A percentile compares a stretch with the other conserved stretches of the same genome.
These are phyloP conservation scores for Acrocephalus arundinaceus DNA, from an alignment of 2,113 vertebrate species.

Conservation along the genomic window DNA sequence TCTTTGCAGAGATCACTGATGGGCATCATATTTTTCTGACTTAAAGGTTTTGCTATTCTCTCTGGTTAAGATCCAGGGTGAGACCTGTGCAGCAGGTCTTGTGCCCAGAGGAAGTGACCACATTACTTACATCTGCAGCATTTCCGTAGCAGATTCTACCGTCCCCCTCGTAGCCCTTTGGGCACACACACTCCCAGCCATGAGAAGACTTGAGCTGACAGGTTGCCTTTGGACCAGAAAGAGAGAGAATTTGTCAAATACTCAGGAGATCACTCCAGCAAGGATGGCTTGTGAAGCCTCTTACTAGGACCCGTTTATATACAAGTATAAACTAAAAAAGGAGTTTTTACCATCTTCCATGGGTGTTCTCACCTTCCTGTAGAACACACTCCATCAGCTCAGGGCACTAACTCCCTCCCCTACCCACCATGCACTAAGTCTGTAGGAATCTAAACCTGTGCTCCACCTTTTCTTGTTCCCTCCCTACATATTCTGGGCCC, in stretches of 20 bases:
- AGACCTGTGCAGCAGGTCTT: background rate
- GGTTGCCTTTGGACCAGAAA: constrained; percentile 69
- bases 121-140: constrained; percentile 76
- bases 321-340: background rate
- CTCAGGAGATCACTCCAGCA: background rate
- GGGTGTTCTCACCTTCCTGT: background rate
- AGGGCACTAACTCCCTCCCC: background rate
- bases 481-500: background rate
- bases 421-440: background rate
- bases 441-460: background rate
- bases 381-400: background rate
- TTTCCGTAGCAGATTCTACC: constrained; percentile 85
- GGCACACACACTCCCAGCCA: constrained; percentile 86
- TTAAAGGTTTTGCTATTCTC: background rate
- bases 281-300: background rate
- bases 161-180: constrained; percentile 79
- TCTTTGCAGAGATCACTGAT: background rate
- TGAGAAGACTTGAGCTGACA: constrained; percentile 67
- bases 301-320: background rate
- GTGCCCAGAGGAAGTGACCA: background rate
- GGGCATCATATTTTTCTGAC: background rate
- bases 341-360: background rate
- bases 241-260: background rate
- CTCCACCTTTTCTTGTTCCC: background rate
- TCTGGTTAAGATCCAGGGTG: background rate